Evolutionary conservation across 1,140 invertebrate genomes (phyloP), one percentile per base, ranked within the genome.

Genomic region (Bombus affinis): DNA sequence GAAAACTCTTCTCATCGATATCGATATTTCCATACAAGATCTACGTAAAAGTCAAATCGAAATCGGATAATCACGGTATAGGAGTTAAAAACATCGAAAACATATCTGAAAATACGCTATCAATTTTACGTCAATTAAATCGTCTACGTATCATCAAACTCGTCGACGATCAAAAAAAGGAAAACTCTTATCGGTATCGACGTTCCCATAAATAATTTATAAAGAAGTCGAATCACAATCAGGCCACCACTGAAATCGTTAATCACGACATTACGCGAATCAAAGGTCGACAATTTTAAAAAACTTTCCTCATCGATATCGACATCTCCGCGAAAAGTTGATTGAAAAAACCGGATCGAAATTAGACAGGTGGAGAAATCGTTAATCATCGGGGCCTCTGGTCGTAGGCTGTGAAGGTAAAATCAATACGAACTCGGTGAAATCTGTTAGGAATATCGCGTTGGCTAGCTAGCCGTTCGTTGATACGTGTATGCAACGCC

Each of bases 381-480:
- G 18, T 35, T 35, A 25, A 74, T 47, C 73, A 74, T 10, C 44
- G 18, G 42, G 3, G 18, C 1, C 42, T 28, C 72, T 71, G 13
- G 42, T 5, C 22, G 42, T 74, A 53, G 44, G 3, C 9, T n/a
- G 44, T 44, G 5, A 74, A 35, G 9, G 44, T 2, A 71, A 71
- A 47, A 80, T 80, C 78, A 71, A 81, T 71, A 71, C 66, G 44
- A 12, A 71, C 44, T 53, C 35, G 1, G 10, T 3, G 78, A 81
- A 81, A 71, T 81, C 44, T 57, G 66, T 81, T 81, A 81, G 32
- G 47, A 53, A 81, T 57, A 66, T 77, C 57, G 28, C 22, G 35
- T 13, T 39, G 66, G 35, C 66, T 53, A 2, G 35, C 35, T 62
- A 53, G 47, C 47, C 4, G 47, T 71, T 53, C 66, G 18, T 28